Percentiles rank a stretch among this genome's conserved stretches.
Conservation (phyloP, 1,140 invertebrate species). For the Caenorhabditis brenneri region DNA sequence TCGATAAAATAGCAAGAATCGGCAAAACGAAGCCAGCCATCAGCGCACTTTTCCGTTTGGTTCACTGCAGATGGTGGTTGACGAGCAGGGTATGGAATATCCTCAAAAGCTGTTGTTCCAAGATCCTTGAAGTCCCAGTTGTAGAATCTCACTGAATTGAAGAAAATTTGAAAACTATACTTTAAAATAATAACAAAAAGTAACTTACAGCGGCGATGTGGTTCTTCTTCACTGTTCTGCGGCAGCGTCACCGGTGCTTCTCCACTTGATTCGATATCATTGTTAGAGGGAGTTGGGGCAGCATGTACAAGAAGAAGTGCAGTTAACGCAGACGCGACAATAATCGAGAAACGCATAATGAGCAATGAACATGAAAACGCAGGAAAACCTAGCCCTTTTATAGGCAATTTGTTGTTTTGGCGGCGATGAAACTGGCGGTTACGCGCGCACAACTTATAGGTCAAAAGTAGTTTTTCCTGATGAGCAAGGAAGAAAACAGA, state of each 20-base stretch:
- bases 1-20: constrained; percentile 12
- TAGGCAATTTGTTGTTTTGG: not conserved
- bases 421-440: not conserved
- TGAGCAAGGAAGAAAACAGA: too few relatives aligned
- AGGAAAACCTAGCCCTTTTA: not conserved
- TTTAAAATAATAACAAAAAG: not conserved
- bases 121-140: constrained; percentile 22
- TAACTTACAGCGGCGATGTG: constrained; percentile 2
- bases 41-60: not conserved
- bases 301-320: not conserved
- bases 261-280: not conserved
- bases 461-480: not conserved
- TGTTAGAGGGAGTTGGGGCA: not conserved
- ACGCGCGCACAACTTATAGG: not conserved
- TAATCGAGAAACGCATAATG: not conserved
- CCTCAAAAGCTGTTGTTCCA: constrained; percentile 2
- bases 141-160: constrained; percentile 3
- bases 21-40: constrained; percentile 22
- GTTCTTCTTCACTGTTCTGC: not conserved
- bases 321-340: not conserved
- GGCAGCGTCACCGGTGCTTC: not conserved
- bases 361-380: not conserved
- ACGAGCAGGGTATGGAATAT: not conserved
- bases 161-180: not conserved
- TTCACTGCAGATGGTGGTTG: not conserved